Percentiles rank a stretch among this genome's conserved stretches.
Conservation (phyloP, 2,888 invertebrate genomes). For the Drosophila vallismaia region DNA sequence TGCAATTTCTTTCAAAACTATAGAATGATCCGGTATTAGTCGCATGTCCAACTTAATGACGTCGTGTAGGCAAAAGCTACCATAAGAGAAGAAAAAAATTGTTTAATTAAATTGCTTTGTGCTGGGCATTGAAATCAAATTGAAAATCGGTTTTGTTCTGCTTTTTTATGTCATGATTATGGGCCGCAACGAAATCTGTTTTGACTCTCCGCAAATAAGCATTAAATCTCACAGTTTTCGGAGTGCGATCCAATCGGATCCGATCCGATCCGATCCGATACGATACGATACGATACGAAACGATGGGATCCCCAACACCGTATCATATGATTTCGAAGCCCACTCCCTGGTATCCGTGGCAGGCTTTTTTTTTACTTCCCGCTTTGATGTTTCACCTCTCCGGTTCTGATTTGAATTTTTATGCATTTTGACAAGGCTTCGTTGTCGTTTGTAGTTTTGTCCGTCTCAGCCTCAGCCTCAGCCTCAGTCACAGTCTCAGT, state of each 20-base stretch:
- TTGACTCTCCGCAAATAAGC: slow-evolving; percentile 80
- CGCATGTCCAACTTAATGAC: slow-evolving; percentile 76
- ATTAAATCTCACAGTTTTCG: slow-evolving; percentile 75
- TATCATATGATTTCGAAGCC: slow-evolving; percentile 11
- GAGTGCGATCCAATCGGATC: slow-evolving; percentile 27
- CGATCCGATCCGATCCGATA: slow-evolving; percentile 16
- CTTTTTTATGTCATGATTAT: slow-evolving; percentile 81
- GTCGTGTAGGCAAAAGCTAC: no score
- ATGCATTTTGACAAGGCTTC: slow-evolving; percentile 73
- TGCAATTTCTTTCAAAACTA: neutral
- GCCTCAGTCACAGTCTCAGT: no score
- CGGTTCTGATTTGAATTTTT: slow-evolving; percentile 75
- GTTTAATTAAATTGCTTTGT: slow-evolving; percentile 74
- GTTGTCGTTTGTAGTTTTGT: slow-evolving; percentile 26
- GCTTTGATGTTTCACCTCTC: slow-evolving; percentile 40
- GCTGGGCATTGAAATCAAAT: slow-evolving; percentile 74
- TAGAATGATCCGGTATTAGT: slow-evolving; percentile 60
- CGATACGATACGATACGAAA: neutral
- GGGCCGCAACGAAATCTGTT: slow-evolving; percentile 70
- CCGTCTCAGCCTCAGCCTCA: no score
- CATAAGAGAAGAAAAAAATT: slow-evolving; percentile 22
- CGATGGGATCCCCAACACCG: neutral
- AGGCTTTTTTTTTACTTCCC: slow-evolving; percentile 9
- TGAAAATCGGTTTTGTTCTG: slow-evolving; percentile 79
- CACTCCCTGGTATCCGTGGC: slow-evolving; percentile 27